Evolutionary conservation across 2,797 vertebrate species (phyloP).

Genomic region (Enteromius unitaeniatus): DNA sequence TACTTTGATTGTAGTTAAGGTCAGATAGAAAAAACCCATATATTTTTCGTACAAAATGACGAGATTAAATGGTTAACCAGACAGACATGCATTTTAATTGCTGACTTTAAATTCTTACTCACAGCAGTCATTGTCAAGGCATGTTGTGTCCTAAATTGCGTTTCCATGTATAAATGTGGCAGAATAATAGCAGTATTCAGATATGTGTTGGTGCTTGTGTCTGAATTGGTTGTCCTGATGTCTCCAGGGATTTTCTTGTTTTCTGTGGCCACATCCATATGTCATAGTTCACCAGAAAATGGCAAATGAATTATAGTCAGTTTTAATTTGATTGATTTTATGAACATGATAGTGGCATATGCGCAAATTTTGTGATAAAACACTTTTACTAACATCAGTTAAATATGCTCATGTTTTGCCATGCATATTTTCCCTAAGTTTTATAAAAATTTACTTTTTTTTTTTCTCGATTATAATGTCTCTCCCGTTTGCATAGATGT

Average conservation of each 20-base stretch:
- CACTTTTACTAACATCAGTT: neutral
- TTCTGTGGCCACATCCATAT: neutral
- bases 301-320: neutral
- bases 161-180: slow-evolving; percentile 32
- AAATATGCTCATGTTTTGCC: neutral
- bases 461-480: neutral
- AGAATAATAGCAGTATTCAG: slow-evolving; percentile 34
- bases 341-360: neutral
- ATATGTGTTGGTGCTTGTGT: slow-evolving; percentile 15
- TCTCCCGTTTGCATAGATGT: slow-evolving; percentile 77
- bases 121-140: slow-evolving; percentile 38
- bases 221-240: slow-evolving; percentile 11
- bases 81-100: slow-evolving; percentile 21
- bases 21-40: no score
- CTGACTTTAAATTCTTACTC: slow-evolving; percentile 46
- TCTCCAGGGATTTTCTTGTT: neutral
- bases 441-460: no score
- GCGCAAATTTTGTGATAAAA: neutral
- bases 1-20: neutral
- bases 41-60: neutral
- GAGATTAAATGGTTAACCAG: neutral
- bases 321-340: slow-evolving; percentile 5
- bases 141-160: slow-evolving; percentile 54
- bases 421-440: neutral
- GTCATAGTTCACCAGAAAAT: slow-evolving; percentile 9